phyloP scores from a whole-genome alignment of 2,113 vertebrate genomes.

The Hemibagrus wyckioides region DNA sequence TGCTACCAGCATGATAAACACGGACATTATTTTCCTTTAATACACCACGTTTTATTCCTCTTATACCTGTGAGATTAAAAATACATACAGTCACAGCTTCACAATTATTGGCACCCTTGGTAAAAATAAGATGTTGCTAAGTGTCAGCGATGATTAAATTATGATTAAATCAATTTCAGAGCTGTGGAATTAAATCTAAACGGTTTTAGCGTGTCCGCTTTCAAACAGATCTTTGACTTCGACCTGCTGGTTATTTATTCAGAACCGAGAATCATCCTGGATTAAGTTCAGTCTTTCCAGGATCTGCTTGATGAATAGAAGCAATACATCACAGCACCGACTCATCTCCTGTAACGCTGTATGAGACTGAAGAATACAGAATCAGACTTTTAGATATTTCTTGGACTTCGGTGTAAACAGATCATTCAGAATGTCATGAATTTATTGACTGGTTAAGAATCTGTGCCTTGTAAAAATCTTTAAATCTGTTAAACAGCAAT shows the following conservation, averaged over 20 bases:
- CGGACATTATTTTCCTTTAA: too few relatives aligned
- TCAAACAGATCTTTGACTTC: constrained; percentile 42
- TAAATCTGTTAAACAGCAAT: too few relatives aligned
- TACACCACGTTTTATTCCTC: too few relatives aligned
- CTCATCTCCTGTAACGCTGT: neutral
- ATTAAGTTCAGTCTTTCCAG: too few relatives aligned
- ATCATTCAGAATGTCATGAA: neutral
- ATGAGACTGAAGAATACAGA: neutral
- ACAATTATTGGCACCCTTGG: neutral
- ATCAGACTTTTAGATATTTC: too few relatives aligned
- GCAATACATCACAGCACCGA: neutral
- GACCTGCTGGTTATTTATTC: constrained; percentile 60
- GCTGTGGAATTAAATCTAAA: constrained; percentile 56
- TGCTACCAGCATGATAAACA: neutral
- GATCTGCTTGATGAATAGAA: too few relatives aligned
- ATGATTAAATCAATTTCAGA: constrained; percentile 54
- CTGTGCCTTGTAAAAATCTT: neutral
- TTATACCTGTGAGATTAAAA: too few relatives aligned
- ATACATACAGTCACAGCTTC: neutral
- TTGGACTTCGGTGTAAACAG: neutral
- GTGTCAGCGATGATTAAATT: constrained; percentile 57
- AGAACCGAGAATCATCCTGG: constrained; percentile 53
- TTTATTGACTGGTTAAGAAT: neutral
- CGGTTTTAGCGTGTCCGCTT: constrained; percentile 30
- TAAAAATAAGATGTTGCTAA: constrained; percentile 33